phyloP scores from a whole-genome alignment of 2,888 invertebrate genomes.

The Tuta absoluta region DNA sequence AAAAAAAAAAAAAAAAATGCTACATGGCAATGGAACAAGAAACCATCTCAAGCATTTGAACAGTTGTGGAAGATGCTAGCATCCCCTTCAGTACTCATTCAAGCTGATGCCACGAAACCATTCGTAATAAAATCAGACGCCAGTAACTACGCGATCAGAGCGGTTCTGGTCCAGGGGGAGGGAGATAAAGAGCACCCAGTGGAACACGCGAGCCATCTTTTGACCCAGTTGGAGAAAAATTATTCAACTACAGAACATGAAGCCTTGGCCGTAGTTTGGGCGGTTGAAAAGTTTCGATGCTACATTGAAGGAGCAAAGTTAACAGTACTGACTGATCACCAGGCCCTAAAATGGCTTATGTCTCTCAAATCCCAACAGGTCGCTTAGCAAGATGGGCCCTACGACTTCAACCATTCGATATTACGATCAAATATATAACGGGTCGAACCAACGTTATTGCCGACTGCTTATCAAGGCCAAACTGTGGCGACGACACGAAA shows the following conservation, averaged over 20 bases:
- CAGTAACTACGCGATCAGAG: conserved; percentile 44
- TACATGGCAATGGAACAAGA: conserved; percentile 40
- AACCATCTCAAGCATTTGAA: conserved; percentile 35
- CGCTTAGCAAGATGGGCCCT: conserved; percentile 32
- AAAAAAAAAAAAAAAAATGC: no score
- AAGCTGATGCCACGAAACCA: conserved; percentile 39
- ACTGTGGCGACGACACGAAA: conserved; percentile 1
- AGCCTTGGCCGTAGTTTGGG: no score
- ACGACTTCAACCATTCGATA: conserved; percentile 27
- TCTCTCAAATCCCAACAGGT: conserved; percentile 26
- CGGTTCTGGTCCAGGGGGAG: conserved; percentile 42
- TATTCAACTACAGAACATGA: conserved; percentile 64
- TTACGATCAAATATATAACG: conserved; percentile 26
- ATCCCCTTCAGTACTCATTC: conserved; percentile 38
- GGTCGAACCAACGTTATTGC: conserved; percentile 31
- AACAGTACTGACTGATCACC: conserved; percentile 25
- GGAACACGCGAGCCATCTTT: conserved; percentile 40
- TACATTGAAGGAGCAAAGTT: conserved; percentile 42
- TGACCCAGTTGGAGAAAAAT: conserved; percentile 47
- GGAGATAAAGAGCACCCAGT: conserved; percentile 36
- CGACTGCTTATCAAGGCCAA: conserved; percentile 24
- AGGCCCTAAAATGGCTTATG: conserved; percentile 29
- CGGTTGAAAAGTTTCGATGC: conserved; percentile 37
- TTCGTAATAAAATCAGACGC: conserved; percentile 47
- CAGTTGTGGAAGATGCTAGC: conserved; percentile 34